phyloP scores from a whole-genome alignment of 2,797 vertebrate genomes.

The Parauchenoglanis ngamensis region DNA sequence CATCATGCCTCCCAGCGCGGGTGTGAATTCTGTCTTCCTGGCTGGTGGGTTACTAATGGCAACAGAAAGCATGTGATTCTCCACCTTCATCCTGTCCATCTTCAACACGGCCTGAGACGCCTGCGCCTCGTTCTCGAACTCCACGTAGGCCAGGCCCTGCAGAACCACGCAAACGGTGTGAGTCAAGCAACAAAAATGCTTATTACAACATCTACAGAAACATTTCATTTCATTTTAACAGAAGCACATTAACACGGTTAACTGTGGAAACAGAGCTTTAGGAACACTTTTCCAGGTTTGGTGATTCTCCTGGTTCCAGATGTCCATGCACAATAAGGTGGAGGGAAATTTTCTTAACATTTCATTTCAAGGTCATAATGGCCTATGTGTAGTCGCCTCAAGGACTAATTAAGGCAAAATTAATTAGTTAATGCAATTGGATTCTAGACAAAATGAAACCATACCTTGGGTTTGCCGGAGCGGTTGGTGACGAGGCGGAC shows the following conservation, averaged over 20 bases:
- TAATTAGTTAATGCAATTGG: neutral
- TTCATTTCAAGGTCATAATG: neutral
- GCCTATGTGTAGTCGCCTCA: neutral
- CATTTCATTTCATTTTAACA: neutral
- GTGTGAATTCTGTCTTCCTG: conserved; percentile 75
- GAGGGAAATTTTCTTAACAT: neutral
- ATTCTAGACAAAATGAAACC: neutral
- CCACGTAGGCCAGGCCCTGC: conserved; percentile 95
- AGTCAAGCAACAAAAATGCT: neutral
- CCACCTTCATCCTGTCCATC: conserved; percentile 84
- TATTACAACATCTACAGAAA: neutral
- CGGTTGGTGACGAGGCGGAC: conserved; percentile 93
- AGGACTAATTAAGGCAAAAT: no score
- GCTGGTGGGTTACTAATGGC: conserved; percentile 94
- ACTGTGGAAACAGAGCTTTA: neutral
- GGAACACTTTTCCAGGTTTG: neutral
- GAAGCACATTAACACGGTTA: neutral
- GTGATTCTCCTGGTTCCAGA: neutral
- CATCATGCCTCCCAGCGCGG: conserved; percentile 60
- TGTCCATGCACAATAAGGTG: neutral
- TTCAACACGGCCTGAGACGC: conserved; percentile 92
- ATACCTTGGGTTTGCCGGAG: conserved; percentile 94
- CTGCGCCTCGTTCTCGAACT: conserved; percentile 86
- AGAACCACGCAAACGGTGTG: neutral
- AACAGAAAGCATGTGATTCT: conserved; percentile 84